Conservation (phyloP, 2,113 vertebrate species). For the Camelus dromedarius region DNA sequence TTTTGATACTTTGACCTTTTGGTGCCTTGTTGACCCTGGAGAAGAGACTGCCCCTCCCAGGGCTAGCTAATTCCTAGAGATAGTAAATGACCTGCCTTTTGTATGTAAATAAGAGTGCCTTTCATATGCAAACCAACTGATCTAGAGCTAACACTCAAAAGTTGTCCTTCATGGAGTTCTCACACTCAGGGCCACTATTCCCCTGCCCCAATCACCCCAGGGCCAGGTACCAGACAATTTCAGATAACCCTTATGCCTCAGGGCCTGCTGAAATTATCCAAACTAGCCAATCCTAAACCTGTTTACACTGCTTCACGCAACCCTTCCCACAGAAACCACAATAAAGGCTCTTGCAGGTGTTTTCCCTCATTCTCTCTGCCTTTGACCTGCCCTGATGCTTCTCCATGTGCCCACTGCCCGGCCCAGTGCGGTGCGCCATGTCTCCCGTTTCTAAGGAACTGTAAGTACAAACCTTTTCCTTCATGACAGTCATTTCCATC, state of each 20-base stretch:
- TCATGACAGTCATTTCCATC: neutral
- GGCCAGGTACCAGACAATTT: neutral
- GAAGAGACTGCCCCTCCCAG: neutral
- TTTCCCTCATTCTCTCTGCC: neutral
- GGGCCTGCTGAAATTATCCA: neutral
- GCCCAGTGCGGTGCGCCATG: neutral
- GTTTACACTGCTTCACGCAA: neutral
- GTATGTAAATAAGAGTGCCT: neutral
- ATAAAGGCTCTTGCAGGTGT: neutral
- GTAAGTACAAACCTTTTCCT: conserved; percentile 28
- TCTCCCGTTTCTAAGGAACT: neutral
- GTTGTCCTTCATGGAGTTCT: neutral
- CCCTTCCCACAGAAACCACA: neutral
- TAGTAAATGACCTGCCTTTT: neutral
- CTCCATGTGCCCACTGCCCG: neutral
- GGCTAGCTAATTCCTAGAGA: conserved; percentile 34
- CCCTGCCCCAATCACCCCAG: neutral
- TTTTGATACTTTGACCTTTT: conserved; percentile 52
- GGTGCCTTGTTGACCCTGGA: neutral
- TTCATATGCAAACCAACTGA: conserved; percentile 28
- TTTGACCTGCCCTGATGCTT: neutral
- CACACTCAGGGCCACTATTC: neutral
- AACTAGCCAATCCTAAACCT: neutral
- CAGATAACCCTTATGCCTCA: neutral
- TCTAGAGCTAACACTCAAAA: neutral